Conservation (phyloP, 2,113 vertebrate species). For the Urocitellus parryii region DNA sequence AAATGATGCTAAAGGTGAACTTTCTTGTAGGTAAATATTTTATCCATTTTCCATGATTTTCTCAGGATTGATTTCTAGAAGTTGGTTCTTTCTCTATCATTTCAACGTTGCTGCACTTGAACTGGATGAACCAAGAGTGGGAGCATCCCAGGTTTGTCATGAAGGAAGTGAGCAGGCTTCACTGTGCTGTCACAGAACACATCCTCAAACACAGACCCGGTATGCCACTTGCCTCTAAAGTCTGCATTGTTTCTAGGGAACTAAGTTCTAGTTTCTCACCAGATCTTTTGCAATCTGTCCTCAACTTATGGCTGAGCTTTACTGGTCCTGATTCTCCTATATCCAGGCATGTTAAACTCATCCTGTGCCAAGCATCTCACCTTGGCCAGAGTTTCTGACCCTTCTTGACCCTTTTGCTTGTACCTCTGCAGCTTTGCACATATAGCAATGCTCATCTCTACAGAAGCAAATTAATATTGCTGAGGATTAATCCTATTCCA, state of each 20-base stretch:
- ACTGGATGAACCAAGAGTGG: background rate
- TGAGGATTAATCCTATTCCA: background rate
- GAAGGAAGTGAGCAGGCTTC: background rate
- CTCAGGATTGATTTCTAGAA: constrained; percentile 14
- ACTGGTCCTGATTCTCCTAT: background rate
- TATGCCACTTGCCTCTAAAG: background rate
- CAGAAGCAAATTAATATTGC: background rate
- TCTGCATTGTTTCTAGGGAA: background rate
- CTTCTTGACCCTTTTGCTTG: background rate
- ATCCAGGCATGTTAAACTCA: background rate
- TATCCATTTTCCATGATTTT: constrained; percentile 35
- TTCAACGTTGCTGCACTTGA: constrained; percentile 21
- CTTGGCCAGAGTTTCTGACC: background rate
- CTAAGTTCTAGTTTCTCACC: background rate
- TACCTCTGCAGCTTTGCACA: background rate
- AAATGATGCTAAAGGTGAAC: constrained; percentile 4
- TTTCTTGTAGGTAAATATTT: constrained; percentile 58
- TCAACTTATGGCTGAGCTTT: background rate
- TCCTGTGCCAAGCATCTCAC: background rate
- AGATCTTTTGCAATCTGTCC: background rate
- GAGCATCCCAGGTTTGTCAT: background rate
- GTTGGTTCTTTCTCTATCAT: background rate
- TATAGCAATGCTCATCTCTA: background rate
- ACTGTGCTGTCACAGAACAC: accelerated
- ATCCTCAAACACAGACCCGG: background rate